Base-by-base conservation (phyloP, 2,888 invertebrate genomes). In the Andrena camellia region DNA sequence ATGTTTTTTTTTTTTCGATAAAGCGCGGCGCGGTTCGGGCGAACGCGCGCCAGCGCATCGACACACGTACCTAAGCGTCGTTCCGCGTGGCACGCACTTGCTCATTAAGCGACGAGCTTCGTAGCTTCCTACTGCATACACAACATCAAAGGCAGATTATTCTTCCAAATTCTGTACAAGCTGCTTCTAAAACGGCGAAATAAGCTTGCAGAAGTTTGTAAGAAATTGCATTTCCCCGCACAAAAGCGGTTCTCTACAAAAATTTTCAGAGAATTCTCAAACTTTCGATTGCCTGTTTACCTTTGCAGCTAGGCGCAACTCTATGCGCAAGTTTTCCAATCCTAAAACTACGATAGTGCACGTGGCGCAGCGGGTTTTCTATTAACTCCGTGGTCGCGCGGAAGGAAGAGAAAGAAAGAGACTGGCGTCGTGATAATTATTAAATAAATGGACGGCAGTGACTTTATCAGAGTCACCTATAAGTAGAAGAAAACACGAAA, bases 1-100 rank as follows among this genome's bases (percentile, higher is more conserved):
- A 80, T 81, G 10, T 35, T 81, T 81, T 79, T 81, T 81, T 35
- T 35, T 81, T 81, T 79, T 81, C 67, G 74, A 80, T 74, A 66
- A 74, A 69, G 20, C 81, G 50, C 60, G 4, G 33, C 60, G 60
- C 23, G 59, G 54, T 60, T 17, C n/a, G 13, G 26, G 42, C 17
- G 57, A 4, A 29, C 17, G 33, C 17, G 33, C 26, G 29, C 26
- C 20, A 1, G 50, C 26, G 29, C n/a, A 31, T n/a, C 31, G 26
- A 2, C 8, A 60, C 48, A 54, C 42, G 52, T n/a, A 29, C 10
- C 52, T 10, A 1, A 29, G 52, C 31, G 13, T 31, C 23, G 42
- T 75, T 33, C 57, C 63, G 68, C 57, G 26, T 3, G 64, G 23
- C 13, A 76, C 77, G 68, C 77, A 70, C 69, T 76, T 64, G 78